Conservation (phyloP, 2,888 invertebrate species). For the Merodon equestris region DNA sequence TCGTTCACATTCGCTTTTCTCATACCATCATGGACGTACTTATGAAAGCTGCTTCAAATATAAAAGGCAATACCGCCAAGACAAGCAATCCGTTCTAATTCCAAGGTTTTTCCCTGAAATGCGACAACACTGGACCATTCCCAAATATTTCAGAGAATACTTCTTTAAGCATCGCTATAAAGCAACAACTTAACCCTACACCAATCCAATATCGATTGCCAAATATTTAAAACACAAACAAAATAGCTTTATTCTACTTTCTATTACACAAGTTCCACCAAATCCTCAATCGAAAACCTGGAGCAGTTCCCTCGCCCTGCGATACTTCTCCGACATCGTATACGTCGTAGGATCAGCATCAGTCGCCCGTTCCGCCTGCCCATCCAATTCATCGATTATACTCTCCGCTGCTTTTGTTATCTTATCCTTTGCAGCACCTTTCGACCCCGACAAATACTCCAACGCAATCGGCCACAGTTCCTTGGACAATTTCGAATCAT, state of each 20-base stretch:
- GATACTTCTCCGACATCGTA: constrained; percentile 73
- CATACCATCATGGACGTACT: no score
- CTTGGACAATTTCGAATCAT: constrained; percentile 81
- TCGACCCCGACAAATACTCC: constrained; percentile 85
- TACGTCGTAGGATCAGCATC: constrained; percentile 68
- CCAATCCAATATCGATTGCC: no score
- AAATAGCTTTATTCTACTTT: constrained; percentile 1
- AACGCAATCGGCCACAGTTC: constrained; percentile 83
- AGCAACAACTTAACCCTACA: no score
- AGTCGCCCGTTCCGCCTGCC: constrained; percentile 69
- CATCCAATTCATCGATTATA: constrained; percentile 83
- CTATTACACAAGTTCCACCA: not conserved
- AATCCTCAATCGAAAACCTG: constrained; percentile 73
- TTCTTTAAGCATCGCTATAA: no score
- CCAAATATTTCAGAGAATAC: no score
- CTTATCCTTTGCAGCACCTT: constrained; percentile 83
- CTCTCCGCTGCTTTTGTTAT: constrained; percentile 83
- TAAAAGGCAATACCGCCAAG: no score
- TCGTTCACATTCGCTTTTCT: no score
- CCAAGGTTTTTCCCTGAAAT: no score
- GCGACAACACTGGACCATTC: no score
- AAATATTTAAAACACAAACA: not conserved
- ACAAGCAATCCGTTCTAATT: no score
- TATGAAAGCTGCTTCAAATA: no score
- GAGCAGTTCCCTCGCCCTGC: constrained; percentile 75